A percentile compares a stretch with the other conserved stretches of the same genome.
Evolutionary conservation across 2,888 invertebrate genomes (phyloP).

Genomic region (Epinotia bilunana): DNA sequence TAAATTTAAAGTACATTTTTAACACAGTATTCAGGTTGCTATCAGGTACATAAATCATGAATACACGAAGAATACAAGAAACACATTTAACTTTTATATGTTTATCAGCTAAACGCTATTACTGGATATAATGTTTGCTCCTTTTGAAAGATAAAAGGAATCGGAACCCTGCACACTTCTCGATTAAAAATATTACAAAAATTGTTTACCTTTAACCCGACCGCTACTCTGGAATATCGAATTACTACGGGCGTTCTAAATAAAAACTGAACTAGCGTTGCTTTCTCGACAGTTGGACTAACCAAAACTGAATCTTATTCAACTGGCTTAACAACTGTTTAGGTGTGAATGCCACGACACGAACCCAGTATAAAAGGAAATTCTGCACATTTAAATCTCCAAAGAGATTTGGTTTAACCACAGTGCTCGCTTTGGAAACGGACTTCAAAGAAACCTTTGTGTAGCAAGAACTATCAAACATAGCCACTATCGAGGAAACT

Average conservation of each 20-base stretch:
- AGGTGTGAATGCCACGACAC: background rate
- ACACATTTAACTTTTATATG: too few species aligned
- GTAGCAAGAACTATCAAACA: background rate
- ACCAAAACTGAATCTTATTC: background rate
- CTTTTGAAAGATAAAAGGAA: background rate
- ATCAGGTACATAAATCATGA: too few species aligned
- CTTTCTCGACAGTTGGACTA: background rate
- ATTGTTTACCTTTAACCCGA: background rate
- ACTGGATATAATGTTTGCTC: too few species aligned
- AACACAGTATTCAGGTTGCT: too few species aligned
- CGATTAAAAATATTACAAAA: background rate
- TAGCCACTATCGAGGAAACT: too few species aligned
- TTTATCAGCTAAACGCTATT: too few species aligned
- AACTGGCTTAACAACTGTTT: background rate
- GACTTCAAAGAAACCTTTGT: background rate
- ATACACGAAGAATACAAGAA: too few species aligned
- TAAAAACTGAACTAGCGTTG: constrained; percentile 5
- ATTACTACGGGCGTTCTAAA: constrained; percentile 1
- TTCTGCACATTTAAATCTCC: background rate
- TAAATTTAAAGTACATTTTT: too few species aligned
- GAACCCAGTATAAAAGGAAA: background rate
- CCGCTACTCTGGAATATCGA: background rate
- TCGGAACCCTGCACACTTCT: background rate
- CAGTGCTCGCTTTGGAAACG: background rate
- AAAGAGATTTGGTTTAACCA: background rate